Conservation (phyloP, 2,888 invertebrate genomes). For the Malthinus flaveolus region DNA sequence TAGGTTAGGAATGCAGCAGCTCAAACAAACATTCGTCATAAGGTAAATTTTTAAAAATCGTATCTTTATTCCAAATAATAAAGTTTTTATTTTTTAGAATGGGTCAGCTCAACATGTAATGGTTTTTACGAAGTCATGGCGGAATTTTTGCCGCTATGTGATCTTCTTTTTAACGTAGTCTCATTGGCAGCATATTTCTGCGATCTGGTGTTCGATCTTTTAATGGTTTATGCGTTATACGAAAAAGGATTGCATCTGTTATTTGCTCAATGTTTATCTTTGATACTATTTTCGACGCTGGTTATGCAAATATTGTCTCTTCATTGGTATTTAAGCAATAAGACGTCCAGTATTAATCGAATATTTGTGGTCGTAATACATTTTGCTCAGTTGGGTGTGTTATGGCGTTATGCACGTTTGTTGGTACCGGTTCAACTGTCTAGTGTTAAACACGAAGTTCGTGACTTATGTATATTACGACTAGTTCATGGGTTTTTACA, state of each 20-base stretch:
- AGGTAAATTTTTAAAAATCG: neutral
- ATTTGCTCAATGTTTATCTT: conserved; percentile 69
- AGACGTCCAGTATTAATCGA: conserved; percentile 56
- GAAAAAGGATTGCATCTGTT: conserved; percentile 67
- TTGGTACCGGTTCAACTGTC: conserved; percentile 82
- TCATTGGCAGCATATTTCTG: conserved; percentile 89
- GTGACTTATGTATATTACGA: conserved; percentile 74
- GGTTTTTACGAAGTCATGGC: conserved; percentile 58
- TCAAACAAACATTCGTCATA: conserved; percentile 4
- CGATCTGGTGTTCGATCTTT: conserved; percentile 86
- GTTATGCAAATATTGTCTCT: conserved; percentile 77
- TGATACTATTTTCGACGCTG: conserved; percentile 73
- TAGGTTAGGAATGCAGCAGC: conserved; percentile 2
- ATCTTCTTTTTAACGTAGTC: conserved; percentile 88
- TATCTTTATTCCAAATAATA: neutral
- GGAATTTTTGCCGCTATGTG: conserved; percentile 89
- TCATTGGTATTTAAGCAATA: conserved; percentile 70
- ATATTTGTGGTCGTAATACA: conserved; percentile 64
- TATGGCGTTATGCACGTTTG: conserved; percentile 82
- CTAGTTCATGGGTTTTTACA: conserved; percentile 86
- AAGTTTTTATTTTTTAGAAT: conserved; percentile 1
- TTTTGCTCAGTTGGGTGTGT: conserved; percentile 70
- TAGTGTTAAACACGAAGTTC: conserved; percentile 81
- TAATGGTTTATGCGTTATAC: conserved; percentile 82
- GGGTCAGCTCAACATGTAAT: conserved; percentile 46